Evolutionary conservation across 2,888 invertebrate species (phyloP), one percentile per base, ranked within the genome.

Genomic region (Dynastes hyllus): DNA sequence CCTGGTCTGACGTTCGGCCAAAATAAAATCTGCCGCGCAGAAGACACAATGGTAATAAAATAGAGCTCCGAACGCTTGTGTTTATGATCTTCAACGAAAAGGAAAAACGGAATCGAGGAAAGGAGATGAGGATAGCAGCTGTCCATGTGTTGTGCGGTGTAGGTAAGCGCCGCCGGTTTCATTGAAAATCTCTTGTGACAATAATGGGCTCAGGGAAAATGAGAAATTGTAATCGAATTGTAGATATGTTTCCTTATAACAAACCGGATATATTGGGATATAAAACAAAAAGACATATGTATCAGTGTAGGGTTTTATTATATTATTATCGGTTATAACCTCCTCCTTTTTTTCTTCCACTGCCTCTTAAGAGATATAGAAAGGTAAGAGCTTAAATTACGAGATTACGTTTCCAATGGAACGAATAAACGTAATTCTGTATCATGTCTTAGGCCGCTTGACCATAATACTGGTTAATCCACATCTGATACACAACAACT

Each of bases 31-130:
- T 61, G 53, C 58, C 73, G 73, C 73, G 16, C 73, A 73, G 73
- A 73, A 58, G 73, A 73, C 73, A 55, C 73, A 61, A 73, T 58
- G 73, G 73, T 73, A 73, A 73, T 73, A 73, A 73, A 73, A 73
- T 73, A 73, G 73, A 73, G 73, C 73, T 40, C 37, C 58, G 40
- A 58, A 58, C 73, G 73, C 73, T 73, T 73, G 58, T 73, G 73
- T 73, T 73, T 73, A 73, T 73, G 73, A 73, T 73, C 73, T 73
- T 32, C 45, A 73, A 37, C 55, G 58, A 73, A 73, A 73, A 73
- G 58, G 37, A 73, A 73, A 45, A 69, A 51, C 32, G 37, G 55
- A 37, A 51, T 16, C 22, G 53, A 55, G 8, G 70, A n/a, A 73
- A 58, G 37, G 27, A 37, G 55, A 61, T 22, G 69, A 2, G 66